Evolutionary conservation across 2,113 vertebrate genomes (phyloP).

Genomic region (Stigmatopora nigra): DNA sequence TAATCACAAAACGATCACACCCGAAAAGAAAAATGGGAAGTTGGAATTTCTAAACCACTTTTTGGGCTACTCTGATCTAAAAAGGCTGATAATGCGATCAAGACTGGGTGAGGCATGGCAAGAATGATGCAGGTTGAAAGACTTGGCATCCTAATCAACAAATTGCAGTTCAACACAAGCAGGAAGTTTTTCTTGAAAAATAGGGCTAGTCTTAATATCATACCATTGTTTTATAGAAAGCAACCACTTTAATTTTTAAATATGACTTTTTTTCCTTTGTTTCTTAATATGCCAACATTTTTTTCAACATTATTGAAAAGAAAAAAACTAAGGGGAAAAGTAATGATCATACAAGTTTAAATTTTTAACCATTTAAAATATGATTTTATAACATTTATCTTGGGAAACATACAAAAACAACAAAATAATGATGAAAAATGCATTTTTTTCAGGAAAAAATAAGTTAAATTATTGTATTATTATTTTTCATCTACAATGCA

Average conservation of each 20-base stretch:
- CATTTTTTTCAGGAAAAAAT: too few relatives aligned
- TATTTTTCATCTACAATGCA: too few relatives aligned
- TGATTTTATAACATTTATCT: too few relatives aligned
- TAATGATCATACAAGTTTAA: too few relatives aligned
- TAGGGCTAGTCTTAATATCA: not conserved
- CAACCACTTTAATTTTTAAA: not conserved
- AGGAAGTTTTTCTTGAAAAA: slow-evolving; percentile 8
- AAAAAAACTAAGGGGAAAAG: too few relatives aligned
- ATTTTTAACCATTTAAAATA: too few relatives aligned
- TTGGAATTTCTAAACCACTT: not conserved
- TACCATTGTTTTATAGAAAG: not conserved
- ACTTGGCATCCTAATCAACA: slow-evolving; percentile 6
- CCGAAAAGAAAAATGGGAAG: slow-evolving; percentile 41
- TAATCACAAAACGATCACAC: slow-evolving; percentile 24
- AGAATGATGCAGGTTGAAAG: slow-evolving; percentile 39
- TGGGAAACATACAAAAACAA: too few relatives aligned
- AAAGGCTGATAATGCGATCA: slow-evolving; percentile 53
- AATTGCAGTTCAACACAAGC: slow-evolving; percentile 11
- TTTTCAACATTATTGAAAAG: too few relatives aligned
- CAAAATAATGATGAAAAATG: too few relatives aligned
- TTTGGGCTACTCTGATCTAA: slow-evolving; percentile 5
- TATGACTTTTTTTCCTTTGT: too few relatives aligned
- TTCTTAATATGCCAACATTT: too few relatives aligned
- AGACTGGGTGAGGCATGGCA: slow-evolving; percentile 44
- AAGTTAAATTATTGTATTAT: too few relatives aligned